Evolutionary conservation across 2,888 invertebrate genomes (phyloP).

Genomic region (Rhingia rostrata): DNA sequence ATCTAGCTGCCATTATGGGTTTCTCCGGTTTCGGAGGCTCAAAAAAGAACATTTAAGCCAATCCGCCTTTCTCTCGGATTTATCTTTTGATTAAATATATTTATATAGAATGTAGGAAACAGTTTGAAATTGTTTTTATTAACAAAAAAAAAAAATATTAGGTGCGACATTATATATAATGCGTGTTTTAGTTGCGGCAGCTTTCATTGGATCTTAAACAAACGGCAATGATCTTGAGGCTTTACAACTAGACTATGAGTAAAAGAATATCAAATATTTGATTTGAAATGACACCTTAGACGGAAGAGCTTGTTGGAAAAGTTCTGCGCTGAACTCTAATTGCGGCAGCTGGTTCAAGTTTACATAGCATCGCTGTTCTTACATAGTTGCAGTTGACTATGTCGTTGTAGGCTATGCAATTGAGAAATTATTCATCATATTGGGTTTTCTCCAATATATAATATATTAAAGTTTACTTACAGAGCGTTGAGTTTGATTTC

Average conservation of each 20-base stretch:
- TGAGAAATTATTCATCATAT: conserved; percentile 55
- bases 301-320: conserved; percentile 46
- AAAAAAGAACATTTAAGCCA: conserved; percentile 85
- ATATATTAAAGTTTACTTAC: conserved; percentile 76
- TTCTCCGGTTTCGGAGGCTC: conserved; percentile 95
- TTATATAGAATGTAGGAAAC: conserved; percentile 21
- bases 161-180: neutral
- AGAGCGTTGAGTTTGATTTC: conserved; percentile 81
- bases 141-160: conserved; percentile 46
- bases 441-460: neutral
- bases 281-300: conserved; percentile 1
- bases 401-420: conserved; percentile 82
- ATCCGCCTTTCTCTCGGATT: conserved; percentile 4
- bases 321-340: conserved; percentile 79
- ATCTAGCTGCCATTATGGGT: conserved; percentile 96
- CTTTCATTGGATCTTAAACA: conserved; percentile 79
- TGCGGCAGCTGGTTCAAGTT: conserved; percentile 82
- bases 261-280: neutral
- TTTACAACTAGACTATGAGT: conserved; percentile 75
- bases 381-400: conserved; percentile 84
- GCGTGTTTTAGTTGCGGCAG: conserved; percentile 36
- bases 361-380: conserved; percentile 84
- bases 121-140: conserved; percentile 38
- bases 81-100: neutral
- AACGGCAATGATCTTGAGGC: conserved; percentile 77